phyloP scores from a whole-genome alignment of 2,797 vertebrate species.

The Poliocrania exsul region DNA sequence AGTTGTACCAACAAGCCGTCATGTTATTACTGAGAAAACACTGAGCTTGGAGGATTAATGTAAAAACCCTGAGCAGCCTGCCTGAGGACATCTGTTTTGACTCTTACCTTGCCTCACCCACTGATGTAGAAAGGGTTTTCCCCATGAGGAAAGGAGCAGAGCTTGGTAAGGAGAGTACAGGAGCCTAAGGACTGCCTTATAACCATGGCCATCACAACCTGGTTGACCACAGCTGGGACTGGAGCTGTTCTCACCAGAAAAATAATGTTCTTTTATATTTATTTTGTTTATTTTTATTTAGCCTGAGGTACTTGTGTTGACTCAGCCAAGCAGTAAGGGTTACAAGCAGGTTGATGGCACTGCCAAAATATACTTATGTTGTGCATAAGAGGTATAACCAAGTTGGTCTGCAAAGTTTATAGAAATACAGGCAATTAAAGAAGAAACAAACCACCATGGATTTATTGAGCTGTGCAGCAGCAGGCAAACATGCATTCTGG shows the following conservation, averaged over 20 bases:
- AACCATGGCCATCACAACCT: fast-evolving
- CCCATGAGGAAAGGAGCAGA: background rate
- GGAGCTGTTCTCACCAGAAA: background rate
- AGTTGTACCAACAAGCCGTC: background rate
- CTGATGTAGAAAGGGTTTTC: background rate
- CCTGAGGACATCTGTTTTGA: background rate
- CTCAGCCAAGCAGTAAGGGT: background rate
- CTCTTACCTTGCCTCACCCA: background rate
- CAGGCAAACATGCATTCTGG: background rate
- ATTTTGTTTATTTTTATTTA: background rate
- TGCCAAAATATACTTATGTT: background rate
- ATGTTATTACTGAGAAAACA: background rate
- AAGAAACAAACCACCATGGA: background rate
- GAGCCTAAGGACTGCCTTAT: background rate
- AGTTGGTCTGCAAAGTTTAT: background rate
- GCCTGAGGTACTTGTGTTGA: background rate
- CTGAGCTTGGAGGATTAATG: background rate
- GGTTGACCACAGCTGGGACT: background rate
- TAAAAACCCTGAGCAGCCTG: background rate
- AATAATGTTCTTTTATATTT: background rate
- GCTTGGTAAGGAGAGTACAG: background rate
- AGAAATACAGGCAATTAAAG: background rate
- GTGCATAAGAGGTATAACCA: background rate
- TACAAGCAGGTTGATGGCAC: background rate
- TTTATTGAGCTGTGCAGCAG: background rate